Evolutionary conservation across 2,888 invertebrate species (phyloP).

Genomic region (Linyphia triangularis): DNA sequence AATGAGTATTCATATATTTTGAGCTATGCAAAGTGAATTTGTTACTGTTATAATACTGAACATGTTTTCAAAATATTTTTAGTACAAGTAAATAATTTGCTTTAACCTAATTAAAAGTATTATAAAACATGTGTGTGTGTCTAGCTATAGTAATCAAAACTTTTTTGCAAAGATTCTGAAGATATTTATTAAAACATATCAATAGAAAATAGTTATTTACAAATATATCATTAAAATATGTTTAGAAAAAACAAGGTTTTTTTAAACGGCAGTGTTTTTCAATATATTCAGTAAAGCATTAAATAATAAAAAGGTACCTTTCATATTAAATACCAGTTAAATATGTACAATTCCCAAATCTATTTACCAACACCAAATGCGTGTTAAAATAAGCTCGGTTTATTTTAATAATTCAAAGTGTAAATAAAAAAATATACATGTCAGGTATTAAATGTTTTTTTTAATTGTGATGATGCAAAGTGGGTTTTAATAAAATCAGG

Average conservation of each 20-base stretch:
- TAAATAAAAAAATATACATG: too few relatives aligned
- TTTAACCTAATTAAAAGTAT: slow-evolving; percentile 58
- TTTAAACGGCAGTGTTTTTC: not conserved
- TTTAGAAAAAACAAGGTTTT: not conserved
- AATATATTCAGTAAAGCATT: not conserved
- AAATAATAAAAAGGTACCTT: not conserved
- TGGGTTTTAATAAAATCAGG: too few relatives aligned
- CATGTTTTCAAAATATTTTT: slow-evolving; percentile 67
- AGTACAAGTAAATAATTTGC: slow-evolving; percentile 58
- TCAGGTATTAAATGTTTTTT: too few relatives aligned
- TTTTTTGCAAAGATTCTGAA: not conserved
- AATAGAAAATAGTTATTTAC: not conserved
- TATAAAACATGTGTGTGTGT: slow-evolving; percentile 1
- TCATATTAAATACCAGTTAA: not conserved
- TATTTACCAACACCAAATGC: not conserved
- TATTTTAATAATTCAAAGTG: not conserved
- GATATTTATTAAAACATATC: slow-evolving; percentile 24
- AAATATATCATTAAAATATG: not conserved
- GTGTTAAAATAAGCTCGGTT: not conserved
- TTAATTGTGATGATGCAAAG: too few relatives aligned
- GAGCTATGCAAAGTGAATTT: slow-evolving; percentile 54
- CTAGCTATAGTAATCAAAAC: not conserved
- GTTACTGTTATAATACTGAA: slow-evolving; percentile 60
- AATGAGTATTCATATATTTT: slow-evolving; percentile 62
- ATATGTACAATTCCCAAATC: not conserved